A percentile compares a stretch with the other conserved stretches of the same genome.
Evolutionary conservation across 2,113 vertebrate genomes (phyloP).

Genomic region (Catagonus wagneri): DNA sequence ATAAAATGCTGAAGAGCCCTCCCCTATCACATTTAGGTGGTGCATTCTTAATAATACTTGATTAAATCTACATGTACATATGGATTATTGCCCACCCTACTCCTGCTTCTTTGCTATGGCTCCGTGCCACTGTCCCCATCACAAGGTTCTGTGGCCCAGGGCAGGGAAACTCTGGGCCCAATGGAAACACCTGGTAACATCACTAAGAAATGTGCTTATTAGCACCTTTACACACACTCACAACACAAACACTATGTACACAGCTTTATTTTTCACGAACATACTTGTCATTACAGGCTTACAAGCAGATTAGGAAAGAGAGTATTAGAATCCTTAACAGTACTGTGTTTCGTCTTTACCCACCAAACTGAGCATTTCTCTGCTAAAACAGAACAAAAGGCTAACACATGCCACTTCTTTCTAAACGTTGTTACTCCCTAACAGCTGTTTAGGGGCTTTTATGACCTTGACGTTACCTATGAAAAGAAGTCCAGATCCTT

Average conservation of each 20-base stretch:
- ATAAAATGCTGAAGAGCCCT: neutral
- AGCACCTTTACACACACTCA: neutral
- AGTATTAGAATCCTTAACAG: neutral
- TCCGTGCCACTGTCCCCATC: neutral
- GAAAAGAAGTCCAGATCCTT: neutral
- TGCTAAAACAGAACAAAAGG: neutral
- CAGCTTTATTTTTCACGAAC: neutral
- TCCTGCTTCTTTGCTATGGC: neutral
- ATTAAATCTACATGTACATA: neutral
- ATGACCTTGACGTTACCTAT: neutral
- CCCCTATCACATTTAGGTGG: neutral
- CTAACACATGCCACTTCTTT: neutral
- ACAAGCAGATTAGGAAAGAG: neutral
- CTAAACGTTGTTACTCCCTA: neutral
- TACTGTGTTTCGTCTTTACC: neutral
- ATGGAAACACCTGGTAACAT: neutral
- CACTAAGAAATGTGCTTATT: neutral
- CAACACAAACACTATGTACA: neutral
- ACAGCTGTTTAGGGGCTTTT: neutral
- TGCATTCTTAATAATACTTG: neutral
- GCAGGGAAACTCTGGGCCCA: neutral
- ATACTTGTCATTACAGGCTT: neutral
- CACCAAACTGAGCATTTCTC: neutral
- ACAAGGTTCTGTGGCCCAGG: neutral
- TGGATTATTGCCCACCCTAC: neutral